Evolutionary conservation across 2,113 vertebrate genomes (phyloP), one percentile per base, ranked within the genome.

Genomic region (Pycnonotus jocosus): DNA sequence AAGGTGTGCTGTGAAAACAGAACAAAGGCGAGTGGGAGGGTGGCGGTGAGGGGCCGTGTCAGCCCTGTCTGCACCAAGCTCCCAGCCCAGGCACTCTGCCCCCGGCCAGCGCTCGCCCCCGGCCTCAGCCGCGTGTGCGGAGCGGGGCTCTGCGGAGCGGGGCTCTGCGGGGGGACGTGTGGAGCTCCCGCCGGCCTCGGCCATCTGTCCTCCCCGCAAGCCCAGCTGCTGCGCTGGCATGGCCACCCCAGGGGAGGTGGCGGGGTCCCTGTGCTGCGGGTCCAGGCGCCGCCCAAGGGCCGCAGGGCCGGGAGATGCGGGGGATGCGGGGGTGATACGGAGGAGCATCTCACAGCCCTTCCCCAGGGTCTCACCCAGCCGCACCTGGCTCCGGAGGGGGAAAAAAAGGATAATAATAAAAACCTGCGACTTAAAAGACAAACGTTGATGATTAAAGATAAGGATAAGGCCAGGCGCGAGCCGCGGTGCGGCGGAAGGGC

Each of bases 21-120:
- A 90, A 94, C 95, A 94, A 92, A 97, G 94, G 54, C 45, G 18
- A 69, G 79, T 27, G 69, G 44, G 40, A 1, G 78, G 81, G 78
- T 22, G 78, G 65, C 6, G 37, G 53, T 9, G 15, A 13, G 20
- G 70, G 40, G 62, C 74, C 61, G 4, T 15, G 47, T 27, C 64
- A 47, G 73, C 37, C 24, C 86, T 27, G 69, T 7, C n/a, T 11
- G 78, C 70, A 6, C 40, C 38, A 79, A 6, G 12, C 53, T 31
- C 51, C 51, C 77, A 24, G 44, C 58, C 68, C 69, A 7, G 61
- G 27, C 51, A 23, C 44, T 13, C 22, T 18, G 25, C 9, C 78
- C 28, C 31, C 5, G 45, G 48, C 47, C 76, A 7, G 28, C 2
- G 10, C n/a, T 48, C 2, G 14, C 15, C 54, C 42, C 44, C 9